Evolutionary conservation across 2,888 invertebrate genomes (phyloP), one percentile per base, ranked within the genome.

Genomic region (Poecilus cupreus): DNA sequence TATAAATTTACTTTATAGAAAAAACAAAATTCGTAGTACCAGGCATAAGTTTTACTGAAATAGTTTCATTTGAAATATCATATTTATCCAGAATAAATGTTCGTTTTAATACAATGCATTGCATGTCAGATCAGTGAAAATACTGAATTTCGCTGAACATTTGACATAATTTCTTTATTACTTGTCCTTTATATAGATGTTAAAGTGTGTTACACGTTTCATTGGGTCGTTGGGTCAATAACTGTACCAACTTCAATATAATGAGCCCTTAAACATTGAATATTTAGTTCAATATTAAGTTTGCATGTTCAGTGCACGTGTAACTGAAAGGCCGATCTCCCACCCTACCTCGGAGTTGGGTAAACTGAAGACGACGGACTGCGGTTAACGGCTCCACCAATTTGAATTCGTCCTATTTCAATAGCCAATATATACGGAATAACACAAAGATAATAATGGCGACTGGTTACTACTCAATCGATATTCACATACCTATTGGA

Each of bases 401-500:
- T 32, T 26, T 60, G 22, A 22, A 60, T 60, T 60, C 26, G 60
- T 68, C 32, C 18, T 37, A 68, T 68, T 60, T 68, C 32, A 39
- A 68, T 68, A 60, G 24, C 26, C 13, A 60, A 60, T 60, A 26
- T 26, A 26, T 6, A 37, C 37, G 11, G 37, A 68, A 68, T 37
- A 37, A 68, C 39, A 37, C 51, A 18, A 37, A 68, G 64, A 68
- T 68, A 37, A 68, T 68, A 68, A 68, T 68, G 64, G 64, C 64
- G 64, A 68, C 64, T 60, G 60, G 60, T 60, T 60, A 37, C 26
- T 68, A 68, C 64, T 16, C 18, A 68, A 68, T 68, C 64, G 64
- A 68, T 68, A 68, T 32, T 37, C 64, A 68, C 64, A 68, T 68
- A 68, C 37, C 64, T 68, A 68, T 68, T 37, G 60, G 32, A 68